Evolutionary conservation across 2,888 invertebrate genomes (phyloP), one percentile per base, ranked within the genome.

Genomic region (Augochlorella aurata): DNA sequence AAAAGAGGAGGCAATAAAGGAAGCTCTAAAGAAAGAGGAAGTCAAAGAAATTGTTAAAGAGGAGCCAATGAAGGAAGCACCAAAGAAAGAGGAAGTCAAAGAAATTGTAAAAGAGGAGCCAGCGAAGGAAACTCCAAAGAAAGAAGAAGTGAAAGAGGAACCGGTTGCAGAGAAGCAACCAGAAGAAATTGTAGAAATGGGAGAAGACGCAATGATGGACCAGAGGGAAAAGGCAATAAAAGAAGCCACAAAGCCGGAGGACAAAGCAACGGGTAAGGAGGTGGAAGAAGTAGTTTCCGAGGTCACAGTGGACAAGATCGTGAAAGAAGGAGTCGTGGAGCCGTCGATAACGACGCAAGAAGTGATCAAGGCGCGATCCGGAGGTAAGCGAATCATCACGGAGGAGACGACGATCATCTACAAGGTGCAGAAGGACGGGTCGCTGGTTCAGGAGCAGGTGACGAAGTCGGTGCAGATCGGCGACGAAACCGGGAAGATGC

Each of bases 371-470:
- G 82, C 73, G 10, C 76, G 18, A 2, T 54, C 69, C 2, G 63
- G 47, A 0, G 83, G 85, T 16, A 83, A 70, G 18, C 78, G 61
- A 0, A 78, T 87, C 1, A 85, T 85, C 54, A 87, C 85, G 0
- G 87, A 87, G 18, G 87, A 87, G 38, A 87, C 87, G 14, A 87
- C 87, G 1, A 87, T 87, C 0, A 82, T 87, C 21, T 87, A 87
- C 21, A 87, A 87, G 18, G 83, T 87, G 0, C 87, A 83, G 44
- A 77, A 87, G 9, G 87, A 87, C 14, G 87, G 87, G 0, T 74
- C 81, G 16, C n/a, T 87, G 54, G 79, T 87, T 1, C 83, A 87
- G 38, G 85, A 87, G 45, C 76, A 80, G 24, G 78, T 87, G 0
- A 44, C 72, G 0, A 87, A 87, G 21, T 85, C 87, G 0, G 82